phyloP scores from a whole-genome alignment of 2,113 vertebrate species.

The Pseudopodoces humilis region DNA sequence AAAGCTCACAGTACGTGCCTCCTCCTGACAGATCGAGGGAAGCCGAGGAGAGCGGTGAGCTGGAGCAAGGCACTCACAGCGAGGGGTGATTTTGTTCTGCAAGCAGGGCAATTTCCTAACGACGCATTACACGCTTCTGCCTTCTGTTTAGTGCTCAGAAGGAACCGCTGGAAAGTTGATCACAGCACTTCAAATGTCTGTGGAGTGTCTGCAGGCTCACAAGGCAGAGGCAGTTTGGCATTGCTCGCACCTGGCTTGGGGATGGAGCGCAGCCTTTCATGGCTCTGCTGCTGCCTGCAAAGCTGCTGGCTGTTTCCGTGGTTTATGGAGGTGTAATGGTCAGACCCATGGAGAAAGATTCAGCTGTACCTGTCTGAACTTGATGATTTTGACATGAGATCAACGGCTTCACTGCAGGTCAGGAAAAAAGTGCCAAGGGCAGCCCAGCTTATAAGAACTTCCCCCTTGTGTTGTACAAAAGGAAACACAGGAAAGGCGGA shows the following conservation, averaged over 20 bases:
- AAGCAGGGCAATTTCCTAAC: neutral
- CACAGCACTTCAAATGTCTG: neutral
- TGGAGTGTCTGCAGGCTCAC: fast-evolving
- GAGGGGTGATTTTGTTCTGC: neutral
- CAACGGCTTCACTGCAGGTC: no score
- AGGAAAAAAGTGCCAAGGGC: neutral
- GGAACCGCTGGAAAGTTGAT: neutral
- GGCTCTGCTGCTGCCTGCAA: neutral
- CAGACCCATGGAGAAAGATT: neutral
- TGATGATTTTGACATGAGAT: neutral
- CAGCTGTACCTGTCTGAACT: neutral
- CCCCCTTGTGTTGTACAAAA: neutral
- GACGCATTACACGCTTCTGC: neutral
- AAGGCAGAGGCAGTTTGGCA: fast-evolving
- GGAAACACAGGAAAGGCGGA: neutral
- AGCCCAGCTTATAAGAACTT: fast-evolving
- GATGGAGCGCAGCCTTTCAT: fast-evolving
- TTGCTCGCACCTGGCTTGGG: fast-evolving
- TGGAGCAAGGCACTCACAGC: neutral
- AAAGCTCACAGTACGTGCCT: neutral
- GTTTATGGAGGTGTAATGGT: neutral
- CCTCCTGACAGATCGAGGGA: neutral
- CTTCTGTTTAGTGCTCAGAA: neutral
- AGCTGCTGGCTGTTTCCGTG: neutral
- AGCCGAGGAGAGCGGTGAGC: neutral